These are phyloP conservation scores for Dysmachus trigonus DNA, from an alignment of 2,888 invertebrate species.

Conservation along the genomic window DNA sequence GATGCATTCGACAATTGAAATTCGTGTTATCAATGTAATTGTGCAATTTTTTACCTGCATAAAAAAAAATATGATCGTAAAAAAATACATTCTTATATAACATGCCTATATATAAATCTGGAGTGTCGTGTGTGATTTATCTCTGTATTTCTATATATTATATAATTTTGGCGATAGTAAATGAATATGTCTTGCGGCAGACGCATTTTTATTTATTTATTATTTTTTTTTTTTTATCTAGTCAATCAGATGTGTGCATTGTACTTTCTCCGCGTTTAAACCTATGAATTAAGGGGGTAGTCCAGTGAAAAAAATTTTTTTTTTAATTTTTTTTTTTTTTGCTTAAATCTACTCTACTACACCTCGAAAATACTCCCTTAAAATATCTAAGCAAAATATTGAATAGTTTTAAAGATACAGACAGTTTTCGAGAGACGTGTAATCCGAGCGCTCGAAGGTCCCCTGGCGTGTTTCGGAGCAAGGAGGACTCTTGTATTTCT, in stretches of 20 bases:
- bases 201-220: not conserved
- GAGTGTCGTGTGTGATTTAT: constrained; percentile 24
- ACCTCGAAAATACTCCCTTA: no score
- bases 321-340: no score
- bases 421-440: no score
- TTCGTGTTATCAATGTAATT: not conserved
- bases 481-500: no score
- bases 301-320: no score
- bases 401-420: no score
- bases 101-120: not conserved
- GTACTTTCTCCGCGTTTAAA: not conserved
- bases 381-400: no score
- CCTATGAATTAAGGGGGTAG: no score
- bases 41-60: constrained; percentile 12
- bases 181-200: constrained; percentile 11
- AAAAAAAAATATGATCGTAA: not conserved
- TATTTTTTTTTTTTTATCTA: not conserved
- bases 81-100: not conserved
- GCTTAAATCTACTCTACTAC: no score
- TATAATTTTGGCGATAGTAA: constrained; percentile 2
- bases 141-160: constrained; percentile 14
- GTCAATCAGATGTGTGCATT: constrained; percentile 36
- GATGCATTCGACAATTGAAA: not conserved
- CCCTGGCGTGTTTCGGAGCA: no score
- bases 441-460: no score